Conservation (phyloP, 1,140 invertebrate genomes). For the Paracyclopina nana region DNA sequence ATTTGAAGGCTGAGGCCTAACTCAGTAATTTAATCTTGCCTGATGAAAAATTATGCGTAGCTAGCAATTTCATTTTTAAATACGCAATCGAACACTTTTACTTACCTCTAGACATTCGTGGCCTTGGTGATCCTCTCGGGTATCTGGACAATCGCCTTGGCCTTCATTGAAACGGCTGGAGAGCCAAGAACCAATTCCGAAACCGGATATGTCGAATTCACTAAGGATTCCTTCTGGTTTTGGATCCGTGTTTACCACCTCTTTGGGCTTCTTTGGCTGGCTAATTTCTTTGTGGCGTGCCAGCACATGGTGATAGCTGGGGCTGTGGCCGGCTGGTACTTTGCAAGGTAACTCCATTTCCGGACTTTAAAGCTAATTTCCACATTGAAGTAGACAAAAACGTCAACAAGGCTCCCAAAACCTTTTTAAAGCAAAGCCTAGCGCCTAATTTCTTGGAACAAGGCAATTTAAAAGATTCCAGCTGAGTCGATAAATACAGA, state of each 20-base stretch:
- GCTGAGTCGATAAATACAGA: too few species aligned
- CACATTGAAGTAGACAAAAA: too few species aligned
- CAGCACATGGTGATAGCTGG: constrained; percentile 54
- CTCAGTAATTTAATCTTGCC: too few species aligned
- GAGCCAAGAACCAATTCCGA: neutral
- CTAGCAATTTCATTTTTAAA: too few species aligned
- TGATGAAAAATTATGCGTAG: too few species aligned
- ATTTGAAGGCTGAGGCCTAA: too few species aligned
- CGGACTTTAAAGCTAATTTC: too few species aligned
- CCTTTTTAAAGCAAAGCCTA: too few species aligned
- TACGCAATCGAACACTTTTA: too few species aligned
- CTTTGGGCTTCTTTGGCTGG: constrained; percentile 37
- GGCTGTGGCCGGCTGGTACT: constrained; percentile 53
- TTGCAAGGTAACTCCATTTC: constrained; percentile 42
- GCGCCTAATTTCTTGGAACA: too few species aligned
- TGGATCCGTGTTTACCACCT: neutral
- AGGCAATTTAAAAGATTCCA: too few species aligned
- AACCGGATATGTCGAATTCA: neutral
- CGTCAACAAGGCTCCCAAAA: too few species aligned
- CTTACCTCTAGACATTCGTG: neutral
- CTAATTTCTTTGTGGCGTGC: constrained; percentile 49
- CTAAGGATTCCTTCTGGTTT: neutral
- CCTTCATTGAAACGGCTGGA: neutral
- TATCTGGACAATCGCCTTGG: neutral
- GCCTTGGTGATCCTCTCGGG: neutral